Conservation (phyloP, 2,113 vertebrate genomes). For the Tretioscincus oriximinensis region DNA sequence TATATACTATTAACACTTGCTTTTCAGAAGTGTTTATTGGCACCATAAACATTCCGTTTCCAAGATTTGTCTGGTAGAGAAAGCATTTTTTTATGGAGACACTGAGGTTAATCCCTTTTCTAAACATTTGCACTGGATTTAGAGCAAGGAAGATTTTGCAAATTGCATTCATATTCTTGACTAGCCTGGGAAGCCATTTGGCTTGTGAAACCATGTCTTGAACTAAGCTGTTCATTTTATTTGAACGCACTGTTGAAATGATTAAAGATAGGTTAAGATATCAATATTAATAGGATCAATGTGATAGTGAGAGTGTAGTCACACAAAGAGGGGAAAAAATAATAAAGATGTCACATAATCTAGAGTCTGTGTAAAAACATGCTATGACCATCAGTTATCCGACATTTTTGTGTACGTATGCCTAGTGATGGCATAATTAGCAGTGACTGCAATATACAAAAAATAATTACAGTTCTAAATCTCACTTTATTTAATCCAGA, state of each 20-base stretch:
- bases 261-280: constrained; percentile 42
- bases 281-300: constrained; percentile 13
- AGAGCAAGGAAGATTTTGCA: constrained; percentile 8
- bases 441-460: constrained; percentile 44
- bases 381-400: constrained; percentile 4
- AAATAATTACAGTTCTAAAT: constrained; percentile 52
- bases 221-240: constrained; percentile 19
- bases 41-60: constrained; percentile 9
- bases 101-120: constrained; percentile 6
- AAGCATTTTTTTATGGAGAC: background rate
- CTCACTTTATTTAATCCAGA: constrained; percentile 63
- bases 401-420: constrained; percentile 32
- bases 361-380: constrained; percentile 46
- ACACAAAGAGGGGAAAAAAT: background rate
- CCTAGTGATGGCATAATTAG: constrained; percentile 49
- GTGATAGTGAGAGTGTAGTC: background rate
- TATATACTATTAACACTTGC: constrained; percentile 14
- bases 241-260: constrained; percentile 4
- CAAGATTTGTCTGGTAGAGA: background rate
- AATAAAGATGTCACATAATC: constrained; percentile 35
- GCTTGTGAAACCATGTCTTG: constrained; percentile 35
- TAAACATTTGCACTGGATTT: constrained; percentile 23
- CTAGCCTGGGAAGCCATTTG: constrained; percentile 10
- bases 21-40: constrained; percentile 15
- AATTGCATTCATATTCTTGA: constrained; percentile 1